Conservation (phyloP, 2,797 vertebrate genomes). For the Pteropus rufus region DNA sequence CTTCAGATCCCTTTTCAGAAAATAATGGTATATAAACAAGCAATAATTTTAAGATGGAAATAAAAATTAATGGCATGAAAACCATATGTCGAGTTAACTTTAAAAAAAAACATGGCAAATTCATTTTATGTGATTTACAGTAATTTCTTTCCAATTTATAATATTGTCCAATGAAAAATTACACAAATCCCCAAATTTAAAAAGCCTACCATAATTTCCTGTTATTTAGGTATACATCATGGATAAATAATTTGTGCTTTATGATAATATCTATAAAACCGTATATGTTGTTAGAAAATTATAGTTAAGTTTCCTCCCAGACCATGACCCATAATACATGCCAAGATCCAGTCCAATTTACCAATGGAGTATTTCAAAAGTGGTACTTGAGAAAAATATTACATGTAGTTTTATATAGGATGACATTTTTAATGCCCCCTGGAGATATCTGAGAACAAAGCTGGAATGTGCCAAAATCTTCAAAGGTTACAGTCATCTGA, state of each 20-base stretch:
- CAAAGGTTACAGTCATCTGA: conserved; percentile 61
- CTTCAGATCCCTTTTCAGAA: conserved; percentile 20
- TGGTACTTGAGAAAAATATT: conserved; percentile 56
- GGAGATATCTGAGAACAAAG: conserved; percentile 73
- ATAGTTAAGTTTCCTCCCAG: conserved; percentile 11
- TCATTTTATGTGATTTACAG: conserved; percentile 23
- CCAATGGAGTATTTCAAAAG: conserved; percentile 46
- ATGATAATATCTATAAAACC: neutral
- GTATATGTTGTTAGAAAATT: conserved; percentile 28
- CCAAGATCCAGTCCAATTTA: conserved; percentile 24
- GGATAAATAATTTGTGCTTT: neutral
- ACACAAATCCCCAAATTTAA: neutral
- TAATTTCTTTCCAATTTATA: conserved; percentile 14
- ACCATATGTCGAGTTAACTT: conserved; percentile 18
- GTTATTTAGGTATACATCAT: neutral
- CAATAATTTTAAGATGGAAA: conserved; percentile 51
- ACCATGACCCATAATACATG: neutral
- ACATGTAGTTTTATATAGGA: conserved; percentile 42
- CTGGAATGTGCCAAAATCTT: conserved; percentile 72
- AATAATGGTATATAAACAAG: conserved; percentile 19
- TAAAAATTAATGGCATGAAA: conserved; percentile 47
- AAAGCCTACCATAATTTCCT: neutral
- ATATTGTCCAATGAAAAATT: neutral
- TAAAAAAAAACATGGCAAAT: neutral
- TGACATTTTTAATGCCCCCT: conserved; percentile 58